Evolutionary conservation across 2,888 invertebrate species (phyloP), one percentile per base, ranked within the genome.

Genomic region (Piscicola geometra): DNA sequence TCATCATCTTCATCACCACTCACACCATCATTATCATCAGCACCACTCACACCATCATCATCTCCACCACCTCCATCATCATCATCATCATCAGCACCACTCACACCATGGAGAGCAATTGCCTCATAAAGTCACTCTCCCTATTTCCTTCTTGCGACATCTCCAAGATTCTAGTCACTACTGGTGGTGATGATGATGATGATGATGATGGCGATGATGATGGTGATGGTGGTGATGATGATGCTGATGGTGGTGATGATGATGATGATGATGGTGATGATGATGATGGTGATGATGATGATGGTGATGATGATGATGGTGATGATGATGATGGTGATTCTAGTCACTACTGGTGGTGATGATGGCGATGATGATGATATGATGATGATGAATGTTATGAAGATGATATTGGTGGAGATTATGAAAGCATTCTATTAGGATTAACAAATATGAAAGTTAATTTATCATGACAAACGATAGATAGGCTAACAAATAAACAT

Each of bases 281-380:
- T 47, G 30, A 30, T 47, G 30, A 30, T 50, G 30, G 18, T 71
- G 71, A 30, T 50, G 71, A 52, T 71, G 71, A 30, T 52, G 50
- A 33, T 47, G 50, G 33, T 47, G 52, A 52, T 71, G 71, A 30
- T 47, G 52, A 21, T 47, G 52, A 52, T 47, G 52, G 21, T 71
- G 50, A 52, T 52, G 64, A 64, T 64, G 64, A 15, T 50, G 15
- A n/a, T n/a, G n/a, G n/a, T n/a, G n/a, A n/a, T n/a, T n/a, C n/a
- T n/a, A n/a, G n/a, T n/a, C n/a, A n/a, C n/a, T n/a, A n/a, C n/a
- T n/a, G n/a, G n/a, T n/a, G n/a, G n/a, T n/a, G n/a, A n/a, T n/a
- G n/a, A n/a, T n/a, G n/a, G n/a, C n/a, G n/a, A n/a, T n/a, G n/a
- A n/a, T n/a, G n/a, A n/a, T n/a, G n/a, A n/a, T n/a, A n/a, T n/a